Conservation (phyloP, 2,888 invertebrate genomes). For the Dasypolia templi region DNA sequence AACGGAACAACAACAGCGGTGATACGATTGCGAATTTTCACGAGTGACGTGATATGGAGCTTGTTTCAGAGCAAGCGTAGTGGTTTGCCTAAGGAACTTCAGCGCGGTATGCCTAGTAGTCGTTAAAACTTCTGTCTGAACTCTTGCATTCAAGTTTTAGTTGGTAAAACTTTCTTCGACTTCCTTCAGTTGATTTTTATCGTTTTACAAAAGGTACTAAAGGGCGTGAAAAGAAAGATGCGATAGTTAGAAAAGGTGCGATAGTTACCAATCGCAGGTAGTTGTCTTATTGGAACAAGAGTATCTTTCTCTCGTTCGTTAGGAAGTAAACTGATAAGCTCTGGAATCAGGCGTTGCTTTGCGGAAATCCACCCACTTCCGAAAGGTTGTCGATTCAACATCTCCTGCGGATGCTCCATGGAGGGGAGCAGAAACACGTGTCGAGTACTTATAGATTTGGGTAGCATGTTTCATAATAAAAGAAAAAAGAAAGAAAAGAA, state of each 20-base stretch:
- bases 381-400: no score
- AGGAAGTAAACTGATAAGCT: no score
- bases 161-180: not conserved
- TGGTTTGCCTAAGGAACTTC: not conserved
- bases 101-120: not conserved
- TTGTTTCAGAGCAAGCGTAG: not conserved
- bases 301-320: not conserved
- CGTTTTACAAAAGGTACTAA: not conserved
- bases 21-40: not conserved
- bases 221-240: no score
- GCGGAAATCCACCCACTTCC: no score
- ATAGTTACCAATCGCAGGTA: not conserved
- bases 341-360: no score
- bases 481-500: no score
- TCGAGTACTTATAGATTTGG: no score
- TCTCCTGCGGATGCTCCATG: no score
- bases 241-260: not conserved
- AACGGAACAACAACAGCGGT: conserved; percentile 24
- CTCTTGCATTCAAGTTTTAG: not conserved
- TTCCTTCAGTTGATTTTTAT: not conserved
- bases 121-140: not conserved
- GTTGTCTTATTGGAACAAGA: not conserved
- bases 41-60: not conserved
- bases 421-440: no score
- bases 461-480: no score